phyloP scores from a whole-genome alignment of 37 sponge, comb jelly and placozoan genomes.

The Diacarnus erythraeanus region DNA sequence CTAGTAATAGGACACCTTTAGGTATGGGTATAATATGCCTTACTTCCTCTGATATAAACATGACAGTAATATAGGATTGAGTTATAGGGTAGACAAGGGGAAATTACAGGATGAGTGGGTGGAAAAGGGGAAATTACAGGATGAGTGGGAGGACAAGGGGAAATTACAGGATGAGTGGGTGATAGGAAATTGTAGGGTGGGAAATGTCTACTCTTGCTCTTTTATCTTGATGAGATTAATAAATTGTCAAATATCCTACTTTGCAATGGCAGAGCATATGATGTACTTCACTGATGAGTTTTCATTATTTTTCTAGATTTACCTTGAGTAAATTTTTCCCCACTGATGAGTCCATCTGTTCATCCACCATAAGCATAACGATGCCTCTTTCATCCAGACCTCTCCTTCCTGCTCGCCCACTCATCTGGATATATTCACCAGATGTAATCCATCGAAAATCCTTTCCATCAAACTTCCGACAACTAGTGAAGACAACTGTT shows the following conservation, averaged over 20 bases:
- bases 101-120: too few relatives aligned
- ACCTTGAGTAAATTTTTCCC: constrained; percentile 76
- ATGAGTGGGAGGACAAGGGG: too few relatives aligned
- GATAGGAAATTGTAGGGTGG: too few relatives aligned
- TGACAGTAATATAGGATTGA: background rate
- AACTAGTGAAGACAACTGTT: constrained; percentile 94
- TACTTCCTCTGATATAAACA: background rate
- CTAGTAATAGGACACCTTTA: background rate
- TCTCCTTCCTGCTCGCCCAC: constrained; percentile 96
- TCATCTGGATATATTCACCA: constrained; percentile 99
- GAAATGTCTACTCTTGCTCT: too few relatives aligned
- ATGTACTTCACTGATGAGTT: too few relatives aligned
- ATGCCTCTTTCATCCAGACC: constrained; percentile 98
- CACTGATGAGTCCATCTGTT: constrained; percentile 91
- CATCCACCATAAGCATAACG: constrained; percentile 95
- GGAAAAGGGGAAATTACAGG: too few relatives aligned
- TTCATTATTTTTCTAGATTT: too few relatives aligned
- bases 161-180: too few relatives aligned
- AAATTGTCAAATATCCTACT: too few relatives aligned
- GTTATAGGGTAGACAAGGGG: too few relatives aligned
- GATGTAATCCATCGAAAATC: constrained; percentile 93
- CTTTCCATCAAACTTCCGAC: constrained; percentile 97
- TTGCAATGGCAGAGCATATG: too few relatives aligned
- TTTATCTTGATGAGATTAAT: too few relatives aligned
- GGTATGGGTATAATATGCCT: background rate